Conservation (phyloP, 2,888 invertebrate genomes). For the Cynaeus angustus region DNA sequence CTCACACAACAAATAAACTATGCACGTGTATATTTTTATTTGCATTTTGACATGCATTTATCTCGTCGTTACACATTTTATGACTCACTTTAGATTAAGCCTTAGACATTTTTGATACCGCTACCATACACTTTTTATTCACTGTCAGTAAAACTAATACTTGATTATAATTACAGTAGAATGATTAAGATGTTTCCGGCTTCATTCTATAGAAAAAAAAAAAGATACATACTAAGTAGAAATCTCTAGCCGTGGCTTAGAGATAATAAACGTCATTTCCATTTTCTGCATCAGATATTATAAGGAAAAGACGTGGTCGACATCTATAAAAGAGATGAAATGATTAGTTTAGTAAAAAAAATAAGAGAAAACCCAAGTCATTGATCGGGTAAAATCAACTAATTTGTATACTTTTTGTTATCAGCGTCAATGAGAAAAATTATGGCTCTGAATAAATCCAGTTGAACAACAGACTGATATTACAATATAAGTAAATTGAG, state of each 20-base stretch:
- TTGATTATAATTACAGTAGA: not conserved
- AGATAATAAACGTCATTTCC: constrained; percentile 18
- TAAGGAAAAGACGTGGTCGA: not conserved
- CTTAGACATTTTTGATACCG: constrained; percentile 2
- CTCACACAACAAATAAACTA: no score
- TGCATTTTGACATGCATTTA: not conserved
- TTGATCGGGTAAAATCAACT: no score
- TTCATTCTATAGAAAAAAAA: constrained; percentile 9
- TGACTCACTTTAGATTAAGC: not conserved
- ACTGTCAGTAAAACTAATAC: constrained; percentile 10
- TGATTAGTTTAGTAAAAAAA: not conserved
- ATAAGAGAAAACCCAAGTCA: no score
- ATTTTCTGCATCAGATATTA: constrained; percentile 9
- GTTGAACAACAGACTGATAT: not conserved
- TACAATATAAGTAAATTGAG: constrained; percentile 5
- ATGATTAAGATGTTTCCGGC: constrained; percentile 13
- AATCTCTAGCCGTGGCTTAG: not conserved
- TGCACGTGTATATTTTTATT: no score
- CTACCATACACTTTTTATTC: not conserved
- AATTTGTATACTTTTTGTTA: no score
- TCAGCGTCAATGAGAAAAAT: not conserved
- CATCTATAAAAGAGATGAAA: not conserved
- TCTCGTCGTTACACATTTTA: constrained; percentile 3
- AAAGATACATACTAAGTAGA: constrained; percentile 6
- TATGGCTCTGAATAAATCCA: not conserved